Percentiles rank a stretch among this genome's conserved stretches.
phyloP scores from a whole-genome alignment of 2,797 vertebrate species.

The Rhincodon typus region DNA sequence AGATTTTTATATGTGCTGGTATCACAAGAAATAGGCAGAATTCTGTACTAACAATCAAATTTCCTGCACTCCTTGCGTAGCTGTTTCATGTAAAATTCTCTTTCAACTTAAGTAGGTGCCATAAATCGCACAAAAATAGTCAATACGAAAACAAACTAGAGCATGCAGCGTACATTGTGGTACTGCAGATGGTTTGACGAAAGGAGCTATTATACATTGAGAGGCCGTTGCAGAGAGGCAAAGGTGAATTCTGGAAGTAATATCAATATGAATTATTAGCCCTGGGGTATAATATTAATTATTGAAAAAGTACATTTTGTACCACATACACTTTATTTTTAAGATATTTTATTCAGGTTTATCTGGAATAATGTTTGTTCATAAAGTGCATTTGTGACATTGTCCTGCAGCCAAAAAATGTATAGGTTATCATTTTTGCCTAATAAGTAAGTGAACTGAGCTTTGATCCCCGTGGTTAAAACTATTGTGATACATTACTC shows the following conservation, averaged over 20 bases:
- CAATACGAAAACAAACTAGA: not conserved
- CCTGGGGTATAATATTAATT: not conserved
- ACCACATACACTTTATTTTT: not conserved
- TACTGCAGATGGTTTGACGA: not conserved
- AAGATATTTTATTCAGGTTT: not conserved
- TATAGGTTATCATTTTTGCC: not conserved
- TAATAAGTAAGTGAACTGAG: constrained; percentile 4
- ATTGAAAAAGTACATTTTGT: not conserved
- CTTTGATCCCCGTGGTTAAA: not conserved
- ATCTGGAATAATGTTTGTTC: not conserved
- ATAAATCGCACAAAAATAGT: not conserved
- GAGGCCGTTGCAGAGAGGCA: not conserved
- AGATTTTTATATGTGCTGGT: not conserved
- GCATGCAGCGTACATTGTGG: not conserved
- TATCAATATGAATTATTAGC: not conserved
- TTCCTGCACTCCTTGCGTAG: not conserved
- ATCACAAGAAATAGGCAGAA: not conserved
- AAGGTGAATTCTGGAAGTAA: not conserved
- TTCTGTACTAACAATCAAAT: not conserved
- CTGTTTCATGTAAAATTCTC: not conserved
- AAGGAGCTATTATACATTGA: not conserved
- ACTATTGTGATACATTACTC: not conserved
- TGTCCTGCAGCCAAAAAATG: not conserved
- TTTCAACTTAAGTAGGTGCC: not conserved
- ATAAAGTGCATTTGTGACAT: not conserved